Evolutionary conservation across 2,888 invertebrate species (phyloP).

Genomic region (Calliopum simillimum): DNA sequence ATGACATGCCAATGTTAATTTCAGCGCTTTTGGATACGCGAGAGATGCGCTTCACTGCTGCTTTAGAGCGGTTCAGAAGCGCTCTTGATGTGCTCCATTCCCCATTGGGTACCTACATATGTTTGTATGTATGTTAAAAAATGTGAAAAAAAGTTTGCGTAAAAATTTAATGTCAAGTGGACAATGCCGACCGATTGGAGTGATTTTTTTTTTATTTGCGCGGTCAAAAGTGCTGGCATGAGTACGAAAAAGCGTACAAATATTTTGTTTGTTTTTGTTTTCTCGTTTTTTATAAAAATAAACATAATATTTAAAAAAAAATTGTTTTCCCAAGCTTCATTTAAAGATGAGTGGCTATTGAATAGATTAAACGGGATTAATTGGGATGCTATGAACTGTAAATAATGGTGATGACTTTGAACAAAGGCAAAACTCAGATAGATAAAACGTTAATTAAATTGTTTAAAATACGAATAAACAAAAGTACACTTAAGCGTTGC

Average conservation of each 20-base stretch:
- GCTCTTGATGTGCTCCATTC: too few relatives aligned
- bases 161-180: constrained; percentile 23
- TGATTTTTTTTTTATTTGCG: not conserved
- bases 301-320: too few relatives aligned
- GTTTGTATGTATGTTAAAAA: constrained; percentile 4
- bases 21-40: too few relatives aligned
- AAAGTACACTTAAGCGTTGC: too few relatives aligned
- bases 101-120: too few relatives aligned
- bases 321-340: constrained; percentile 35
- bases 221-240: not conserved
- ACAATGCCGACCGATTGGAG: constrained; percentile 12
- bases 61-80: too few relatives aligned
- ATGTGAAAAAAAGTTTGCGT: not conserved
- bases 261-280: not conserved
- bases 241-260: not conserved
- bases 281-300: not conserved
- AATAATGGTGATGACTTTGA: constrained; percentile 33
- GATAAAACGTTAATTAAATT: too few relatives aligned
- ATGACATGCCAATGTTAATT: too few relatives aligned
- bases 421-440: too few relatives aligned
- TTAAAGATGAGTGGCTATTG: constrained; percentile 43
- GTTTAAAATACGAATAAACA: too few relatives aligned
- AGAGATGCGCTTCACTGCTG: too few relatives aligned
- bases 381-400: constrained; percentile 41
- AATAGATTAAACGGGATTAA: constrained; percentile 43